phyloP scores from a whole-genome alignment of 2,113 vertebrate species.

The Apteryx owenii region DNA sequence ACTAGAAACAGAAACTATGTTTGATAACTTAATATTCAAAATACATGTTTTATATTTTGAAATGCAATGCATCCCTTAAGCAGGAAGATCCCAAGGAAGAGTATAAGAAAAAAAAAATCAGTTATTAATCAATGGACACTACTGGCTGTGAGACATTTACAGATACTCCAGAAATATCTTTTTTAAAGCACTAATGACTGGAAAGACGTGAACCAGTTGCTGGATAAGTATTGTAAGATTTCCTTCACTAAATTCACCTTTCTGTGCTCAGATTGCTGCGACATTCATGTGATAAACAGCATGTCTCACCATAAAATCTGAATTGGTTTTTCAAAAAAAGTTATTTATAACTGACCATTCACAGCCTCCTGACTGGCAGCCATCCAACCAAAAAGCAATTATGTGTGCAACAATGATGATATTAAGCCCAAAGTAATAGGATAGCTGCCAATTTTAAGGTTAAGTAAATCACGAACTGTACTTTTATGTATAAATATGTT shows the following conservation, averaged over 20 bases:
- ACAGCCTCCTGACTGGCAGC: not conserved
- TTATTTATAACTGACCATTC: slow-evolving; percentile 12
- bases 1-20: not conserved
- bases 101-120: not conserved
- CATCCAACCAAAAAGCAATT: slow-evolving; percentile 30
- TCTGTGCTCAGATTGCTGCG: not conserved
- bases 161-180: not conserved
- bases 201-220: not conserved
- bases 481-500: not conserved
- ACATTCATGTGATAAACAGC: not conserved
- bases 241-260: not conserved
- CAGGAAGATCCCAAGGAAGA: not conserved
- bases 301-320: not conserved
- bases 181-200: not conserved
- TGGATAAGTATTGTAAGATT: not conserved
- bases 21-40: not conserved
- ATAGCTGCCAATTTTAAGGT: slow-evolving; percentile 14
- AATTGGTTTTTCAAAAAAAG: not conserved
- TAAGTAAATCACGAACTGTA: slow-evolving; percentile 7
- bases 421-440: not conserved
- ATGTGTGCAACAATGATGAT: not conserved
- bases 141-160: not conserved
- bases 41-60: not conserved
- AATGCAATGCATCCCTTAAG: not conserved
- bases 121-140: not conserved